Percentiles rank a stretch among this genome's conserved stretches.
Conservation (phyloP, 2,888 invertebrate genomes). For the Conus canariensis region DNA sequence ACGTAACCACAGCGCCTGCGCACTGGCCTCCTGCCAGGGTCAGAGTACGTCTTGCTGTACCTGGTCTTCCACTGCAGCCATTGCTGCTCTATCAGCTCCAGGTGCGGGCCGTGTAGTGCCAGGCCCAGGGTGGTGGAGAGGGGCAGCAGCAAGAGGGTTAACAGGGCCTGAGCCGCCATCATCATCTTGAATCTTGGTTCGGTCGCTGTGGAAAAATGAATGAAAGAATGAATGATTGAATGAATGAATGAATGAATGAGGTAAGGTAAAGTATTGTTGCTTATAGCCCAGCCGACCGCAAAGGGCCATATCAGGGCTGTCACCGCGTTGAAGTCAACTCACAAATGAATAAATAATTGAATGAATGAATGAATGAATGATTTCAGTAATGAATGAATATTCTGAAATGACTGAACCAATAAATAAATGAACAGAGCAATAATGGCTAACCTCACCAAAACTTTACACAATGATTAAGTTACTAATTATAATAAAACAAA, state of each 20-base stretch:
- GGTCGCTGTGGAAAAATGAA: background rate
- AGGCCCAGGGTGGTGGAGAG: background rate
- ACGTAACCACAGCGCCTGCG: background rate
- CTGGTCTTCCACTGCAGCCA: conserved; percentile 5
- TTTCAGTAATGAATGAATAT: background rate
- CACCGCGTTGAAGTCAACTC: no score
- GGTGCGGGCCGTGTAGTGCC: background rate
- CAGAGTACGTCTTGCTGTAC: background rate
- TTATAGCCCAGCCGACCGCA: no score
- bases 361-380: no score
- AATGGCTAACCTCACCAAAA: no score
- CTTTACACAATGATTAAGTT: no score
- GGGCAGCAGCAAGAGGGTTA: background rate
- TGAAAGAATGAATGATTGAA: background rate
- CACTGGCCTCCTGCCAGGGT: background rate
- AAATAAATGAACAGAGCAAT: no score
- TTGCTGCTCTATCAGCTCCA: background rate
- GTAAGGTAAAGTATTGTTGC: background rate
- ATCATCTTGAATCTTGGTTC: background rate
- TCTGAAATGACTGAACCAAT: no score
- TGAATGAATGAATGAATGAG: background rate
- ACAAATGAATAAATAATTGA: no score
- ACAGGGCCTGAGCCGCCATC: background rate
- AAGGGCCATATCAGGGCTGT: no score
- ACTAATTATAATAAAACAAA: no score